Percentiles rank a stretch among this genome's conserved stretches.
phyloP scores from a whole-genome alignment of 2,888 invertebrate genomes.

The Sussaba pulchella region DNA sequence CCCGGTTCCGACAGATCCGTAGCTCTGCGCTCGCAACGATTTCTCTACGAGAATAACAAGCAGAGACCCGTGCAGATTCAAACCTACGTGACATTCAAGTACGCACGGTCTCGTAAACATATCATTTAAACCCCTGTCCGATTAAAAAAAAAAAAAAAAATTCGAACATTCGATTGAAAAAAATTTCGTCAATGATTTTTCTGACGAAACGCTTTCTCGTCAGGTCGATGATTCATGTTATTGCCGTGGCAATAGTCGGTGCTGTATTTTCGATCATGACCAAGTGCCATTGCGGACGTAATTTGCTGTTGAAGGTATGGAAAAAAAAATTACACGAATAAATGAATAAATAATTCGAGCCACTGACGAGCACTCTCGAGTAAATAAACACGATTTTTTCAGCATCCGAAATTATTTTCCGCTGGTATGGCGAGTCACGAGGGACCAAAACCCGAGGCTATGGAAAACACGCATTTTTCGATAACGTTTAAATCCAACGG shows the following conservation, averaged over 20 bases:
- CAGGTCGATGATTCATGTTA: constrained; percentile 85
- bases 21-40: constrained; percentile 92
- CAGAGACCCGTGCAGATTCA: constrained; percentile 92
- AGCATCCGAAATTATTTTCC: constrained; percentile 90
- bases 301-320: constrained; percentile 88
- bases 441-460: constrained; percentile 87
- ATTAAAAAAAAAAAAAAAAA: no score
- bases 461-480: constrained; percentile 87
- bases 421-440: constrained; percentile 89
- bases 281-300: constrained; percentile 87
- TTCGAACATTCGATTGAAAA: background rate
- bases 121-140: background rate
- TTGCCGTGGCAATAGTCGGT: constrained; percentile 86
- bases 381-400: constrained; percentile 75
- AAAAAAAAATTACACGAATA: no score
- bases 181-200: constrained; percentile 56
- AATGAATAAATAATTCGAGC: no score
- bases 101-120: constrained; percentile 32
- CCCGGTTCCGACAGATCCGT: constrained; percentile 94
- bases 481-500: constrained; percentile 92
- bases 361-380: no score
- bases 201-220: constrained; percentile 56
- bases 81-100: constrained; percentile 88
- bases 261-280: constrained; percentile 87
- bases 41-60: constrained; percentile 88